Percentiles rank a stretch among this genome's conserved stretches.
phyloP scores from a whole-genome alignment of 2,797 vertebrate species.

The Cyclopterus lumpus region DNA sequence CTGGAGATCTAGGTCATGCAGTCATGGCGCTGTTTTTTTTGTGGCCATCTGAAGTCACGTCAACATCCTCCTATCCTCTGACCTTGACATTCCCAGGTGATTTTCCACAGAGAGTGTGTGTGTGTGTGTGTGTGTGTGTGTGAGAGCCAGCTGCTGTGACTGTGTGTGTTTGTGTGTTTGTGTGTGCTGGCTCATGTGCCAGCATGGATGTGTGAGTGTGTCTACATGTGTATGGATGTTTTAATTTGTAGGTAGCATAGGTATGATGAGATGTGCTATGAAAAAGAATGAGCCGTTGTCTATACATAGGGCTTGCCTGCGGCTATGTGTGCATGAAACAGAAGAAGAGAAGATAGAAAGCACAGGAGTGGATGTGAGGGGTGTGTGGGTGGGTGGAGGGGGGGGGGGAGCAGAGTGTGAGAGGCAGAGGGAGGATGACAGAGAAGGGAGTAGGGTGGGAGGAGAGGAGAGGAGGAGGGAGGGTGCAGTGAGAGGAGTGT shows the following conservation, averaged over 20 bases:
- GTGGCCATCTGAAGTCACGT: constrained; percentile 61
- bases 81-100: constrained; percentile 80
- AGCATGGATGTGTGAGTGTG: constrained; percentile 3
- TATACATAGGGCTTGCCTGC: constrained; percentile 78
- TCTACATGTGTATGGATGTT: constrained; percentile 17
- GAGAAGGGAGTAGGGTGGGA: constrained; percentile 68
- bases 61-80: constrained; percentile 70
- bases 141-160: background rate
- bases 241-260: constrained; percentile 48
- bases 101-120: constrained; percentile 61
- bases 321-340: constrained; percentile 76
- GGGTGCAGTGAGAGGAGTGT: constrained; percentile 70
- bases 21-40: constrained; percentile 50
- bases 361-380: constrained; percentile 69
- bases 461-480: constrained; percentile 55
- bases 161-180: constrained; percentile 27
- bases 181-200: constrained; percentile 11
- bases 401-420: constrained; percentile 63
- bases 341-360: constrained; percentile 58
- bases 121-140: constrained; percentile 30
- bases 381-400: constrained; percentile 38
- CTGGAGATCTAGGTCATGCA: constrained; percentile 79
- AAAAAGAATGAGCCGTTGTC: constrained; percentile 60
- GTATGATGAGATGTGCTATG: constrained; percentile 59
- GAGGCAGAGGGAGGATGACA: constrained; percentile 73